phyloP scores from a whole-genome alignment of 2,797 vertebrate species.

The Enteromius anoplus region DNA sequence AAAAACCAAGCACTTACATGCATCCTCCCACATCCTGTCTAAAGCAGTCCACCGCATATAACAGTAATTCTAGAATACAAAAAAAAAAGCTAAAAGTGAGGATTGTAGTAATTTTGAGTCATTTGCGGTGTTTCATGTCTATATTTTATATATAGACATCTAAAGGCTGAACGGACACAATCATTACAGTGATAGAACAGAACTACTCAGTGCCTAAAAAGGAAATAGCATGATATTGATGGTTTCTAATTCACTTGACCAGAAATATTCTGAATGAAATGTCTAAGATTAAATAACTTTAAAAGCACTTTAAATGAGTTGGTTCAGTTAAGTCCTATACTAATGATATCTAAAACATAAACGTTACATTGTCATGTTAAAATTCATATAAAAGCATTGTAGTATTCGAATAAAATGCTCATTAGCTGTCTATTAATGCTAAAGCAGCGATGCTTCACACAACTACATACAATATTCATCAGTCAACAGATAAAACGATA shows the following conservation, averaged over 20 bases:
- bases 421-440: constrained; percentile 7
- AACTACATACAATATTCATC: constrained; percentile 15
- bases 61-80: neutral
- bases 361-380: constrained; percentile 1
- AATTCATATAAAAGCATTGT: constrained; percentile 46
- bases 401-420: constrained; percentile 25
- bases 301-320: constrained; percentile 33
- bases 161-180: constrained; percentile 11
- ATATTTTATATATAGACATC: neutral
- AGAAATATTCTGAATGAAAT: constrained; percentile 36
- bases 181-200: neutral
- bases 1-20: neutral
- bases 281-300: constrained; percentile 36
- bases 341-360: constrained; percentile 9
- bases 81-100: neutral
- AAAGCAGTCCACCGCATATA: neutral
- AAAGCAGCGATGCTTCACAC: constrained; percentile 20
- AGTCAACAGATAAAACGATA: constrained; percentile 35
- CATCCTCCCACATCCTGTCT: neutral
- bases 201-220: neutral
- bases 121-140: neutral
- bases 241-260: neutral
- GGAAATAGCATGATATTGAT: constrained; percentile 2
- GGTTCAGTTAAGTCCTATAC: neutral
- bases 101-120: neutral